Evolutionary conservation across 30 jellyfish, hydroid and myxozoan genomes (phyloP), one percentile per base, ranked within the genome.

Genomic region (Hydractinia symbiolongicarpus): DNA sequence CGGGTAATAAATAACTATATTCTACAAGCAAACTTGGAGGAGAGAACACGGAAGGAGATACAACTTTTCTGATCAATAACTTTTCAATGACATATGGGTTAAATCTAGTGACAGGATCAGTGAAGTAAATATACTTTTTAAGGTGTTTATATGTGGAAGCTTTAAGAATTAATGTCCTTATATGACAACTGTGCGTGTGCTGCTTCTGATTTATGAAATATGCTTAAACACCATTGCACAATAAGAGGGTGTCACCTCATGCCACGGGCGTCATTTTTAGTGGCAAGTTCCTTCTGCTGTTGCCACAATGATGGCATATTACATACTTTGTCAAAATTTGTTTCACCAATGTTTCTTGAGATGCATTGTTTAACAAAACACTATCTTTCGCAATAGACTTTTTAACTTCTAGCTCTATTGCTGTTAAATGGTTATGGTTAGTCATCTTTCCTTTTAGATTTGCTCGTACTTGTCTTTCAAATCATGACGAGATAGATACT

Each of bases 121-220:
- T 6, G 17, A 64, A 64, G 7, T 64, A 0, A 7, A 6, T 13
- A 0, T 6, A 7, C 17, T 64, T 64, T 62, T 62, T 9, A 62
- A 51, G 9, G 74, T 6, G 9, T 64, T 7, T 13, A 13, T 13
- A 13, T 51, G 19, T 7, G 74, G 74, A 7, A 64, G 16, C 8
- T 13, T 44, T 13, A 6, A 6, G 17, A 4, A 7, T 9, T 6
- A 64, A 64, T 64, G 19, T 13, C 52, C 40, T 64, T 64, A 9
- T 64, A 5, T 6, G 1, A 6, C 7, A 64, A 64, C 40, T 64
- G 74, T 13, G 19, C 40, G 74, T 64, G 4, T 6, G 74, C 73
- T 5, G 73, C 73, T 15, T 40, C 50, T 9, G 73, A 62, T 62
- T 62, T 62, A 62, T 62, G 73, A 50, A 15, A 62, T 62, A 64